Percentiles rank a stretch among this genome's conserved stretches.
Evolutionary conservation across 2,888 invertebrate species (phyloP).

Genomic region (Nomada hirtipes): DNA sequence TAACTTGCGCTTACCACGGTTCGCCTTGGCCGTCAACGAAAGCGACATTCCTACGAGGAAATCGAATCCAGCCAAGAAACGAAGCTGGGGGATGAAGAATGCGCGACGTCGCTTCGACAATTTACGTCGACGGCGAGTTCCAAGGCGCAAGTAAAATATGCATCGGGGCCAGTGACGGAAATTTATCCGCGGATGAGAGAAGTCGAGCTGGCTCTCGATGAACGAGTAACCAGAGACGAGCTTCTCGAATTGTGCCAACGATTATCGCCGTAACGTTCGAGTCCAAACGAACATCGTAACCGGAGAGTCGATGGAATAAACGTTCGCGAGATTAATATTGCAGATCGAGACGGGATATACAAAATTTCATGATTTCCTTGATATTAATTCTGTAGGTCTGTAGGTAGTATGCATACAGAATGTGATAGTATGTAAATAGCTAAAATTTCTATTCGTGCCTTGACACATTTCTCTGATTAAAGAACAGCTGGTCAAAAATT

Average conservation of each 20-base stretch:
- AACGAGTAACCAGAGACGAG: slow-evolving; percentile 29
- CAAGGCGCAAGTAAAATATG: slow-evolving; percentile 28
- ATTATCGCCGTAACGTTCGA: slow-evolving; percentile 12
- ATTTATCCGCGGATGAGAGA: slow-evolving; percentile 36
- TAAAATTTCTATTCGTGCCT: too few relatives aligned
- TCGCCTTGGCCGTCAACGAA: neutral
- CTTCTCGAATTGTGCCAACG: slow-evolving; percentile 40
- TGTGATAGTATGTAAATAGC: too few relatives aligned
- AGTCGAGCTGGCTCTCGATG: slow-evolving; percentile 15
- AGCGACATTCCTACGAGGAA: neutral
- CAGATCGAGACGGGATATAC: neutral
- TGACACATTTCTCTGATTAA: too few relatives aligned
- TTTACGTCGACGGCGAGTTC: slow-evolving; percentile 7
- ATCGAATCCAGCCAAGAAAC: neutral
- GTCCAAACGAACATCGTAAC: slow-evolving; percentile 15
- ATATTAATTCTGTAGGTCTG: neutral
- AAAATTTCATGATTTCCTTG: neutral
- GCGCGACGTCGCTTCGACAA: neutral
- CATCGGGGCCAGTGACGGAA: slow-evolving; percentile 24
- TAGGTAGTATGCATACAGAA: too few relatives aligned
- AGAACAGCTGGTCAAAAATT: too few relatives aligned
- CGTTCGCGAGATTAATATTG: neutral
- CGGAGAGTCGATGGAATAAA: neutral
- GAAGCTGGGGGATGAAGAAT: neutral
- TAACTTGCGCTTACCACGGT: neutral